Percentiles rank a stretch among this genome's conserved stretches.
Evolutionary conservation across 35 echinoderm and acorn worm species (phyloP).

Genomic region (Holothuria glaberrima): DNA sequence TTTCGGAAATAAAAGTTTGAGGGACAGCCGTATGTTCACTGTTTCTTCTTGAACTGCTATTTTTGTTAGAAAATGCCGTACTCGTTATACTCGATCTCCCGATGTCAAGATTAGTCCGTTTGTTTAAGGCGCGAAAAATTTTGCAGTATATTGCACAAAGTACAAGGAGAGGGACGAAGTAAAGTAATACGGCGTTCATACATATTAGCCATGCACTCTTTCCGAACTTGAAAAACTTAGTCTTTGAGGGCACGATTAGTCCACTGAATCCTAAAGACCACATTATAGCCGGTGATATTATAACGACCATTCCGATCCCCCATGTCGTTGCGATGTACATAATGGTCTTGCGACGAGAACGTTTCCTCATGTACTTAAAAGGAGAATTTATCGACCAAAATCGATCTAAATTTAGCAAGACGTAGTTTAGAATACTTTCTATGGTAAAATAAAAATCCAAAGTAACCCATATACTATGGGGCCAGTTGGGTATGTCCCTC

Average conservation of each 20-base stretch:
- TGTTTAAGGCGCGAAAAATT: constrained; percentile 87
- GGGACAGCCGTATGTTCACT: constrained; percentile 57
- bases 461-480: constrained; percentile 36
- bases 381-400: constrained; percentile 51
- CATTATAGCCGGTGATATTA: constrained; percentile 65
- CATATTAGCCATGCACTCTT: constrained; percentile 82
- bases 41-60: constrained; percentile 55
- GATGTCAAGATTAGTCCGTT: constrained; percentile 77
- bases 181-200: constrained; percentile 73
- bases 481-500: not conserved
- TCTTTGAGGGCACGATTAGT: constrained; percentile 64
- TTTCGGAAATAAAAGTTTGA: constrained; percentile 76
- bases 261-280: constrained; percentile 77
- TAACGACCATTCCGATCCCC: constrained; percentile 73
- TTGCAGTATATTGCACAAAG: constrained; percentile 94
- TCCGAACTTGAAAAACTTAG: constrained; percentile 68
- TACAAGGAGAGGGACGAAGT: constrained; percentile 86
- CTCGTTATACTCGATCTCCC: constrained; percentile 80
- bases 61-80: constrained; percentile 69
- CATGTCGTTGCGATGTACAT: constrained; percentile 66
- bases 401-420: constrained; percentile 34
- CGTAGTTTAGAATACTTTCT: constrained; percentile 47
- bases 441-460: constrained; percentile 25
- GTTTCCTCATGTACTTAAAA: constrained; percentile 37
- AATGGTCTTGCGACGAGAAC: constrained; percentile 32